phyloP scores from a whole-genome alignment of 2,888 invertebrate genomes.

The Cylloceria caligata region DNA sequence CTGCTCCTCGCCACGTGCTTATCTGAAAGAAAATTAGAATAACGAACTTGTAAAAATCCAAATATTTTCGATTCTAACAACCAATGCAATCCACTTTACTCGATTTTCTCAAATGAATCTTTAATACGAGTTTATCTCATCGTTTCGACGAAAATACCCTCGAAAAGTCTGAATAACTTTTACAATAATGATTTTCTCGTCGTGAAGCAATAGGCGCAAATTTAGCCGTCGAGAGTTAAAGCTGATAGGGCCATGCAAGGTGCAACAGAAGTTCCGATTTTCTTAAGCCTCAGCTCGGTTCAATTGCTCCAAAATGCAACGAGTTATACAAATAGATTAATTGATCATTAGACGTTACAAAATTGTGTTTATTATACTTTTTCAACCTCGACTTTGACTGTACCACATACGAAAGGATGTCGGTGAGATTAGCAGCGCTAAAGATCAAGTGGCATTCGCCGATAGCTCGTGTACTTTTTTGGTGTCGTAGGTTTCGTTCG shows the following conservation, averaged over 20 bases:
- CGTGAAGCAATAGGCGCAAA: no score
- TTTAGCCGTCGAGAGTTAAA: constrained; percentile 1
- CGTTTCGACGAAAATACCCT: neutral
- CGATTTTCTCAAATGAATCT: constrained; percentile 6
- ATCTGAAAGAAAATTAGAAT: neutral
- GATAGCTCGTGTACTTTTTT: constrained; percentile 19
- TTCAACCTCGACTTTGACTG: constrained; percentile 5
- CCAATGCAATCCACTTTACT: neutral
- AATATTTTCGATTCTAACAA: constrained; percentile 1
- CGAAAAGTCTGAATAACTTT: constrained; percentile 4
- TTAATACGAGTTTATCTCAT: constrained; percentile 13
- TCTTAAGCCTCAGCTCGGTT: neutral
- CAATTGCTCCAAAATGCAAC: neutral
- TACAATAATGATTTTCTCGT: neutral
- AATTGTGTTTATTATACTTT: constrained; percentile 30
- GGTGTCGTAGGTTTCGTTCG: constrained; percentile 2
- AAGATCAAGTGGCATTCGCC: constrained; percentile 48
- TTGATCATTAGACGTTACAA: constrained; percentile 21
- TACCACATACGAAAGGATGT: constrained; percentile 33
- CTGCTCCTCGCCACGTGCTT: neutral
- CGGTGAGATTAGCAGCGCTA: constrained; percentile 19
- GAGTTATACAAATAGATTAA: constrained; percentile 1
- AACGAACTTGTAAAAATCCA: neutral
- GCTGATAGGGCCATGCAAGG: neutral
- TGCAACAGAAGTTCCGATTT: neutral